Conservation (phyloP, 2,113 vertebrate species). For the Falcunculus frontatus region DNA sequence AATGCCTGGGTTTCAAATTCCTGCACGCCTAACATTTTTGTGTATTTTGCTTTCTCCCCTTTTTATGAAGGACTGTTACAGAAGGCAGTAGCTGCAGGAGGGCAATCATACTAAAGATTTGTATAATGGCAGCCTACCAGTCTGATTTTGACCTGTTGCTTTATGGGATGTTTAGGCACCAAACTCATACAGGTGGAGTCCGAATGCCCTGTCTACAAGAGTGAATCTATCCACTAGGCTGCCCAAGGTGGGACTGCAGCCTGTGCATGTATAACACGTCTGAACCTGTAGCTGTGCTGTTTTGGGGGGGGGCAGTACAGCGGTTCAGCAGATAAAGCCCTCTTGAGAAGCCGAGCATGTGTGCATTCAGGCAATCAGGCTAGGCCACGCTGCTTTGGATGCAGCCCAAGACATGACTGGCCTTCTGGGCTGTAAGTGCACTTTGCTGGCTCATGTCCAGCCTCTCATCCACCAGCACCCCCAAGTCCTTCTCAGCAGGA, state of each 20-base stretch:
- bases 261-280: fast-evolving
- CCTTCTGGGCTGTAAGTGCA: neutral
- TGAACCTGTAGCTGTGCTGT: neutral
- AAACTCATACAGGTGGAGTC: neutral
- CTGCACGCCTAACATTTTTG: neutral
- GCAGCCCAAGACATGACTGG: fast-evolving
- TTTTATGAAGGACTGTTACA: neutral
- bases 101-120: neutral
- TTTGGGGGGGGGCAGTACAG: neutral
- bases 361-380: neutral
- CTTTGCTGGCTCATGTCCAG: neutral
- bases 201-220: fast-evolving
- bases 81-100: neutral
- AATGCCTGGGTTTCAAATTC: neutral
- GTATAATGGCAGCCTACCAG: neutral
- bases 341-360: neutral
- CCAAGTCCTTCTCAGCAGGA: neutral
- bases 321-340: neutral
- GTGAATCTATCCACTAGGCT: neutral
- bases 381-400: neutral
- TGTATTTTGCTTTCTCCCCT: neutral
- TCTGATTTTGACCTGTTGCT: neutral
- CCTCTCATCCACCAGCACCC: neutral
- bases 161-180: neutral
- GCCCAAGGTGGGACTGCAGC: neutral